phyloP scores from a whole-genome alignment of 2,113 vertebrate species.

The Chaenocephalus aceratus region DNA sequence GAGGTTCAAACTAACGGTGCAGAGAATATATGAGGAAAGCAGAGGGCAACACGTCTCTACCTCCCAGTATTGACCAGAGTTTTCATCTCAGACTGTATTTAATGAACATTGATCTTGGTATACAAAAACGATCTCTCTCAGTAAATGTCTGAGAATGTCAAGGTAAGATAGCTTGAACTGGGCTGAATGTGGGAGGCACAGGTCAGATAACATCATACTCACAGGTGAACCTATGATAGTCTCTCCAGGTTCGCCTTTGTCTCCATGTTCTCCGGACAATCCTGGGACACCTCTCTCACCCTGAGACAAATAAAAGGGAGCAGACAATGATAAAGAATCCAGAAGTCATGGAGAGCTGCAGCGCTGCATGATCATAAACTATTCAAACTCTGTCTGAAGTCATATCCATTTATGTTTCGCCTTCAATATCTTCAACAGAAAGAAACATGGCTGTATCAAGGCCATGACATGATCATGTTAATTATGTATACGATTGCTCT shows the following conservation, averaged over 20 bases:
- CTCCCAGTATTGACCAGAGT: conserved; percentile 24
- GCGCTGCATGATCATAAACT: conserved; percentile 54
- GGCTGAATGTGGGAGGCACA: conserved; percentile 45
- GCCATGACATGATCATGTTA: conserved; percentile 26
- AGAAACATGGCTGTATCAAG: conserved; percentile 22
- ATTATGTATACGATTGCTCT: conserved; percentile 33
- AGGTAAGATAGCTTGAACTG: conserved; percentile 13
- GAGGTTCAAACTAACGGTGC: conserved; percentile 29
- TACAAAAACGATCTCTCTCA: conserved; percentile 31
- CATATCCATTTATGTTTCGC: conserved; percentile 41
- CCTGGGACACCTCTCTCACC: conserved; percentile 96
- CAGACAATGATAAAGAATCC: conserved; percentile 27
- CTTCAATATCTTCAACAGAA: conserved; percentile 32
- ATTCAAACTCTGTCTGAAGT: conserved; percentile 48
- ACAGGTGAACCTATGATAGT: conserved; percentile 87
- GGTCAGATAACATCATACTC: conserved; percentile 78
- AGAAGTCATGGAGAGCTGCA: conserved; percentile 28
- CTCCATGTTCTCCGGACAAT: conserved; percentile 90
- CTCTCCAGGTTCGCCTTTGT: conserved; percentile 89
- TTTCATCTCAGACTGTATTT: conserved; percentile 26
- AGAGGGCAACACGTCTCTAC: background rate
- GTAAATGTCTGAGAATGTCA: conserved; percentile 1
- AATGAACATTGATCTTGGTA: conserved; percentile 43
- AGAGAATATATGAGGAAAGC: conserved; percentile 30
- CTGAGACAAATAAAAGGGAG: conserved; percentile 76